These are phyloP conservation scores for Myotis planiceps DNA, from an alignment of 2,797 vertebrate genomes.

Conservation along the genomic window DNA sequence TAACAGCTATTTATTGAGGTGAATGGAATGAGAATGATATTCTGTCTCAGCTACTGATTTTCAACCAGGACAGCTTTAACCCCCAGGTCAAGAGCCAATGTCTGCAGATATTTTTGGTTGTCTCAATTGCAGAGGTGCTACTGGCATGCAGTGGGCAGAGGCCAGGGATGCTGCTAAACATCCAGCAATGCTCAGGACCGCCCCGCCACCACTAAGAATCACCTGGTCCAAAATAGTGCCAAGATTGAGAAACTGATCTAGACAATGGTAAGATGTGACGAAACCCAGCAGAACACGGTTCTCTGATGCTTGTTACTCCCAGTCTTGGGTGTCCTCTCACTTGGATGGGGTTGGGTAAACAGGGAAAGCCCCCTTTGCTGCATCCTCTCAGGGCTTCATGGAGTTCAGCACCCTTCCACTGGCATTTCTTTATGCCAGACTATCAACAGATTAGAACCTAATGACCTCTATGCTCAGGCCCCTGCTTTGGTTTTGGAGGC, in stretches of 20 bases:
- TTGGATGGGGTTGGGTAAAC: not conserved
- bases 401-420: not conserved
- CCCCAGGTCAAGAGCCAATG: not conserved
- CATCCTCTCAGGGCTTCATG: not conserved
- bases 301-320: not conserved
- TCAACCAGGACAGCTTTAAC: not conserved
- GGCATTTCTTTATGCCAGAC: not conserved
- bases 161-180: not conserved
- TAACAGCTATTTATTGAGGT: not conserved
- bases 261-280: not conserved
- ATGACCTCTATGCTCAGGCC: not conserved
- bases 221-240: not conserved
- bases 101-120: not conserved
- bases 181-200: rapidly evolving
- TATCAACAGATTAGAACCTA: not conserved
- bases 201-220: not conserved
- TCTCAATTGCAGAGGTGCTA: not conserved
- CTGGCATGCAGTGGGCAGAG: not conserved
- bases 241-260: not conserved
- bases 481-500: not conserved
- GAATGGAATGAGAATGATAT: not conserved
- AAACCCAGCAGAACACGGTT: not conserved
- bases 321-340: not conserved
- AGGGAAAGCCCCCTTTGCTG: not conserved
- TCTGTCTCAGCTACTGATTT: not conserved